phyloP scores from a whole-genome alignment of 2,113 vertebrate species.

The Cyprinodon variegatus region DNA sequence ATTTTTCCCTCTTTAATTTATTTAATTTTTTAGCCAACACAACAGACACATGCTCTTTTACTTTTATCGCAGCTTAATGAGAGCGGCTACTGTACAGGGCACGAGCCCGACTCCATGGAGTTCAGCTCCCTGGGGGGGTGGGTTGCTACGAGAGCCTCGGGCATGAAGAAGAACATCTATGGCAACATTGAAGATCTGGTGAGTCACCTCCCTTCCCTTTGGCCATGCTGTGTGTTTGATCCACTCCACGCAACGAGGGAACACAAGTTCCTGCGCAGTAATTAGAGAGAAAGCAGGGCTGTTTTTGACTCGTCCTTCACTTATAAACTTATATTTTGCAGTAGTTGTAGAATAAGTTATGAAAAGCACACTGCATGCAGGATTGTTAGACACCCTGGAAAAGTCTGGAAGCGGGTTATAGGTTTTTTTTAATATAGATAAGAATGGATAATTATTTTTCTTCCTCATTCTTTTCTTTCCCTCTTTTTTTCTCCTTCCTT shows the following conservation, averaged over 20 bases:
- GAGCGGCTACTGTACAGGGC: slow-evolving; percentile 96
- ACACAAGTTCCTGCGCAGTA: slow-evolving; percentile 10
- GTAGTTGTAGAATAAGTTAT: background rate
- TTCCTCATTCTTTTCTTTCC: background rate
- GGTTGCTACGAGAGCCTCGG: slow-evolving; percentile 97
- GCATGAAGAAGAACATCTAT: slow-evolving; percentile 99
- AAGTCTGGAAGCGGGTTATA: background rate
- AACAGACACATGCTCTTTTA: slow-evolving; percentile 23
- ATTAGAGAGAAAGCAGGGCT: slow-evolving; percentile 15
- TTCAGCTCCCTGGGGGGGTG: slow-evolving; percentile 98
- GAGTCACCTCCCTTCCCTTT: slow-evolving; percentile 37
- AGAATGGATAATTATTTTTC: background rate
- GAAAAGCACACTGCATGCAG: background rate
- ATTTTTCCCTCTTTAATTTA: slow-evolving; percentile 18
- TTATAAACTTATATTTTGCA: background rate
- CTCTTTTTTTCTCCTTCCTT: background rate
- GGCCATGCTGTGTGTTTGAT: slow-evolving; percentile 25
- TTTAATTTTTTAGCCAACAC: slow-evolving; percentile 8
- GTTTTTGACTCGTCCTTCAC: slow-evolving; percentile 16
- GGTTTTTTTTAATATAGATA: background rate
- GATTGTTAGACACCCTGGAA: background rate
- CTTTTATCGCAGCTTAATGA: slow-evolving; percentile 88
- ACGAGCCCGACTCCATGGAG: slow-evolving; percentile 98
- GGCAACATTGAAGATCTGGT: slow-evolving; percentile 99
- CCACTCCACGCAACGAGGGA: background rate